Evolutionary conservation across 2,888 invertebrate species (phyloP).

Genomic region (Euzophera pinguis): DNA sequence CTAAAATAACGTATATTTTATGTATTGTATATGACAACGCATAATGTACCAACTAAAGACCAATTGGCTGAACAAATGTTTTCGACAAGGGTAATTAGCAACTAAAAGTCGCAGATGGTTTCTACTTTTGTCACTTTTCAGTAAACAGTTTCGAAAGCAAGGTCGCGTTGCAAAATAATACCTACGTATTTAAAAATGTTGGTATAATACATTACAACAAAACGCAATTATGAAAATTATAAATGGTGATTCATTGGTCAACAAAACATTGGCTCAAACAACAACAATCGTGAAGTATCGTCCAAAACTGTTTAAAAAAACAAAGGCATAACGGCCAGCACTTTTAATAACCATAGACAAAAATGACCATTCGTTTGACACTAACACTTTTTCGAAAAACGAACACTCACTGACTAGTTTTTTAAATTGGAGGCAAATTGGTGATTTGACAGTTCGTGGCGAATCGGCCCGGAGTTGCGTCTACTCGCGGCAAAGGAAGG

Average conservation of each 20-base stretch:
- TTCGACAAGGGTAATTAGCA: constrained; percentile 22
- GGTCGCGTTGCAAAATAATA: constrained; percentile 7
- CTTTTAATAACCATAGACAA: constrained; percentile 7
- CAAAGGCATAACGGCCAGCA: constrained; percentile 14
- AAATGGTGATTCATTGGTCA: constrained; percentile 20
- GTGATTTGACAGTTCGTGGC: constrained; percentile 18
- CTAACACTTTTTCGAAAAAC: constrained; percentile 17
- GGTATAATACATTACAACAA: constrained; percentile 8
- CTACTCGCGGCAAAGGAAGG: constrained; percentile 27
- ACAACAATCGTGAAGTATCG: constrained; percentile 13
- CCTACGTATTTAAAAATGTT: neutral
- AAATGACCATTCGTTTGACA: constrained; percentile 26
- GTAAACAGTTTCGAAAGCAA: constrained; percentile 14
- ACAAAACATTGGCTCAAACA: constrained; percentile 24
- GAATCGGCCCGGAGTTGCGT: constrained; percentile 20
- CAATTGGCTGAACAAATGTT: constrained; percentile 27
- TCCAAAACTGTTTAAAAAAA: constrained; percentile 21
- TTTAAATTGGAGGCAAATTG: constrained; percentile 24
- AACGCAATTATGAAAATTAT: constrained; percentile 6
- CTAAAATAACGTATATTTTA: too few relatives aligned
- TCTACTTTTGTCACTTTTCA: constrained; percentile 10
- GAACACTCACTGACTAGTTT: constrained; percentile 29
- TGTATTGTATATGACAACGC: neutral
- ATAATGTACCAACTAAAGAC: constrained; percentile 19
- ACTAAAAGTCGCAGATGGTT: constrained; percentile 13